phyloP scores from a whole-genome alignment of 1,140 invertebrate genomes.

The Lucilia cuprina region DNA sequence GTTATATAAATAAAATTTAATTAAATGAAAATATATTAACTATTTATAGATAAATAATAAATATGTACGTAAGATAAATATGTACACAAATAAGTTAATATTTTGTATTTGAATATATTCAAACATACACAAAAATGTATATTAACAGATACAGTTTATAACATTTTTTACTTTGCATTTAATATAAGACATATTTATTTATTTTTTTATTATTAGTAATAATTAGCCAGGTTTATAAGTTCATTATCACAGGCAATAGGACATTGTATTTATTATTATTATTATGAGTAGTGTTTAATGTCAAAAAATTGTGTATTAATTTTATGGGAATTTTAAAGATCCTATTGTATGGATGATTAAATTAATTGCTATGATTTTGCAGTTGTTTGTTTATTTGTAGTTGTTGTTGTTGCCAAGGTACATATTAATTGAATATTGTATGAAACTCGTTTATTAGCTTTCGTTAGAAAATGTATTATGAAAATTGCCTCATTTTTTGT shows the following conservation, averaged over 20 bases:
- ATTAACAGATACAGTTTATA: too few relatives aligned
- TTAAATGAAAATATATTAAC: too few relatives aligned
- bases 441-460: background rate
- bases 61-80: too few relatives aligned
- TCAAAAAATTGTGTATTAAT: too few relatives aligned
- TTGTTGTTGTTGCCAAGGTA: too few relatives aligned
- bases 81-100: too few relatives aligned
- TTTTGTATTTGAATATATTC: too few relatives aligned
- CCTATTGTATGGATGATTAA: background rate
- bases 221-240: background rate
- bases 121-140: too few relatives aligned
- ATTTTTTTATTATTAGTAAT: background rate
- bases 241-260: conserved; percentile 13
- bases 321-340: background rate
- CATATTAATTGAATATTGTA: too few relatives aligned
- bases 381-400: background rate
- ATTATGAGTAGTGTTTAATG: background rate
- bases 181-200: background rate
- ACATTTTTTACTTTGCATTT: too few relatives aligned
- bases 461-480: background rate
- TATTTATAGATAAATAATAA: too few relatives aligned
- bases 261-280: background rate
- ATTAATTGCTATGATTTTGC: background rate
- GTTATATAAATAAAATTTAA: too few relatives aligned
- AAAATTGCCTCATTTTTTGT: background rate